These are phyloP conservation scores for Aramus guarauna DNA, from an alignment of 2,113 vertebrate species.

Conservation along the genomic window DNA sequence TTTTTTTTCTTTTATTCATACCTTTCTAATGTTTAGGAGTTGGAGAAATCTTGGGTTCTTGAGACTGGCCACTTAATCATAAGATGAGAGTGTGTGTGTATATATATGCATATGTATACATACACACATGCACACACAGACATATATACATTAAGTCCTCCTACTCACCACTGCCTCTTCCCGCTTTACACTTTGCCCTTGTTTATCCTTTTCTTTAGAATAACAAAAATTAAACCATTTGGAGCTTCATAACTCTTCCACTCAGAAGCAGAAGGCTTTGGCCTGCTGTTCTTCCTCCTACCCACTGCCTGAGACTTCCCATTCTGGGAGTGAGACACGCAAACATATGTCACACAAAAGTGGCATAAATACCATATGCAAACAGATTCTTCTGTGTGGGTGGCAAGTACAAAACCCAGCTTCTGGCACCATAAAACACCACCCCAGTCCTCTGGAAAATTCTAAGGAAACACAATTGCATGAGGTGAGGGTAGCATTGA, in stretches of 20 bases:
- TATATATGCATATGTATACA: not conserved
- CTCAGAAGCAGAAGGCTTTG: constrained; percentile 17
- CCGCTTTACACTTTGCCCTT: not conserved
- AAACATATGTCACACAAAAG: constrained; percentile 27
- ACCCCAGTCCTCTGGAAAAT: not conserved
- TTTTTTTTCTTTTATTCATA: not conserved
- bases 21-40: not conserved
- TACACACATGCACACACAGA: not conserved
- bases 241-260: not conserved
- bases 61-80: not conserved
- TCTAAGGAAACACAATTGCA: not conserved
- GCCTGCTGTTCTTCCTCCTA: constrained; percentile 32
- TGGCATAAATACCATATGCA: not conserved
- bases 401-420: not conserved
- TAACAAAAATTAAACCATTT: constrained; percentile 2
- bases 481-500: not conserved
- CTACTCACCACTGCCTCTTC: not conserved
- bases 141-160: not conserved
- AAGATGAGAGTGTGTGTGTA: not conserved
- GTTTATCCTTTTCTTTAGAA: constrained; percentile 16
- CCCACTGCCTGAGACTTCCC: constrained; percentile 1
- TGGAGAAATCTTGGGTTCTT: not conserved
- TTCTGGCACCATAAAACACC: not conserved
- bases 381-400: not conserved
- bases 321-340: not conserved